These are phyloP conservation scores for Andrena flavipes DNA, from an alignment of 2,888 invertebrate species.

Conservation along the genomic window DNA sequence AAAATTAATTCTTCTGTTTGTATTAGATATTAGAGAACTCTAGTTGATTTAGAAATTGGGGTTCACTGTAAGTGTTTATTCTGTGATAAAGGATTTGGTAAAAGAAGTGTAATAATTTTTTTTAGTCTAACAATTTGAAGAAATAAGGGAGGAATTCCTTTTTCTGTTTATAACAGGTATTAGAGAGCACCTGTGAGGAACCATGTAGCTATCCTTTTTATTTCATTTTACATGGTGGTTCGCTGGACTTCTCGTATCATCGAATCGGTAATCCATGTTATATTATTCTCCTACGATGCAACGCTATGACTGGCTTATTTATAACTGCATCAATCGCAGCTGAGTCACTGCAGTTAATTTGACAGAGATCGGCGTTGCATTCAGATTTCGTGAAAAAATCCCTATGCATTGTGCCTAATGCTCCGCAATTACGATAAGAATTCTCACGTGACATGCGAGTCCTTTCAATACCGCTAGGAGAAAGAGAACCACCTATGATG, in stretches of 20 bases:
- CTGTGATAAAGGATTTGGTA: no score
- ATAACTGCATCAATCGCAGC: constrained; percentile 1
- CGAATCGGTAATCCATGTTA: neutral
- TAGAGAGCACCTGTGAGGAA: no score
- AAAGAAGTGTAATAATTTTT: no score
- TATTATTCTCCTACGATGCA: neutral
- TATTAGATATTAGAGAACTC: neutral
- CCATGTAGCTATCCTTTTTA: neutral
- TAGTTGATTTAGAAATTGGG: constrained; percentile 12
- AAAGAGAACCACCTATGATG: neutral
- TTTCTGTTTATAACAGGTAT: no score
- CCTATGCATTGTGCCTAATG: neutral
- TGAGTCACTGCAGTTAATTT: constrained; percentile 24
- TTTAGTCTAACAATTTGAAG: no score
- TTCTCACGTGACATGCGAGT: neutral
- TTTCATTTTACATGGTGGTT: neutral
- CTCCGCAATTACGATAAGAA: neutral
- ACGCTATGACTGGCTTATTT: constrained; percentile 21
- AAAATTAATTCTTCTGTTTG: no score
- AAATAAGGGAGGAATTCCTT: no score
- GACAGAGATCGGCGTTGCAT: neutral
- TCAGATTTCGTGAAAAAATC: neutral
- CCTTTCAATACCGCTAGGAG: neutral
- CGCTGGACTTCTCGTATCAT: neutral
- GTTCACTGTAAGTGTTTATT: constrained; percentile 11